Evolutionary conservation across 2,797 vertebrate genomes (phyloP), one percentile per base, ranked within the genome.

Genomic region (Botia almorhae): DNA sequence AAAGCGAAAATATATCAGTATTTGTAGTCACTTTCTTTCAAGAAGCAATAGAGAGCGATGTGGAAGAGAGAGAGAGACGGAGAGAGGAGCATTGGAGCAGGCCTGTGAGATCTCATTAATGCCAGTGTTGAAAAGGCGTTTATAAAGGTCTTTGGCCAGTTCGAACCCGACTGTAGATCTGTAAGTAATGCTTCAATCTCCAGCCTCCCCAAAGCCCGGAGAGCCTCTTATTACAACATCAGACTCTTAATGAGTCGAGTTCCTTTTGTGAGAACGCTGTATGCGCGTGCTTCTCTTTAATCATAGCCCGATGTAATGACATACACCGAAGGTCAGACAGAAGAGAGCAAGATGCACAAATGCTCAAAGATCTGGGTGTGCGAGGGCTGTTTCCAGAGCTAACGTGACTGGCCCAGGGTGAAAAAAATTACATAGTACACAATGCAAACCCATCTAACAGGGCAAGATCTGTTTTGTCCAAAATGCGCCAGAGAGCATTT

Each of bases 31-130:
- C 60, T 61, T 61, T 14, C 3, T 53, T 19, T 65, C 2, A 11
- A 1, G n/a, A 75, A 75, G 55, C 55, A 21, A 7, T 10, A 17
- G 51, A 58, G 56, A 58, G 39, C 39, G 11, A 19, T 50, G 53
- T 61, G 23, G 17, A 63, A 43, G 13, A 64, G 65, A 76, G 55
- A 5, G 1, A 75, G 55, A 75, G 14, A 76, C 17, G 21, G 53
- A 61, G 39, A 58, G 53, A 80, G 64, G 63, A 43, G 12, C 21
- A 46, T 78, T 63, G 51, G 50, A 76, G 26, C 60, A n/a, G 65
- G 61, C 50, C 60, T 80, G 26, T 7, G 70, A 76, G 67, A 76
- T 70, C 75, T 82, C 81, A 82, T 82, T 85, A 82, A 80, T 55
- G 60, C 23, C 10, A 36, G 71, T 60, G 36, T 73, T 74, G 46